A percentile compares a stretch with the other conserved stretches of the same genome.
Conservation (phyloP, 2,797 vertebrate species). For the Acanthopagrus latus region DNA sequence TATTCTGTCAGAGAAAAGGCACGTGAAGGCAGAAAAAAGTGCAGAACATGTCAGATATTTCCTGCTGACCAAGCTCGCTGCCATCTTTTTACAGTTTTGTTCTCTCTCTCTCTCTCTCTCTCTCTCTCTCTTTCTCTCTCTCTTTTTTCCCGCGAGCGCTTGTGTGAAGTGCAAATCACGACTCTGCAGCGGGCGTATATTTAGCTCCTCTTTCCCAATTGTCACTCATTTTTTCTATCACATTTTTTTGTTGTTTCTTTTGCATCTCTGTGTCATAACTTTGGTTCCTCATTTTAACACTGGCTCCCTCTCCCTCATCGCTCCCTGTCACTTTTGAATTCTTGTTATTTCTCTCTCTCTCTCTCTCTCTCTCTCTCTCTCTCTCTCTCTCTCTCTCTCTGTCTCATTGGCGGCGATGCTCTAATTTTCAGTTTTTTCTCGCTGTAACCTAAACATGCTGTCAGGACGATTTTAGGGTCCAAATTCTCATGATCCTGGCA, state of each 20-base stretch:
- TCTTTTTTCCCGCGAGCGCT: slow-evolving; percentile 19
- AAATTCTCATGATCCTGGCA: slow-evolving; percentile 9
- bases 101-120: slow-evolving; percentile 9
- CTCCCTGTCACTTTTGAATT: slow-evolving; percentile 14
- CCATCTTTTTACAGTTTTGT: slow-evolving; percentile 30
- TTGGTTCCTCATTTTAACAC: slow-evolving; percentile 25
- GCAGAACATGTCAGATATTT: slow-evolving; percentile 58
- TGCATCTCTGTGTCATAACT: slow-evolving; percentile 24
- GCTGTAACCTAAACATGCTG: slow-evolving; percentile 8
- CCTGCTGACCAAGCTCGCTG: slow-evolving; percentile 66
- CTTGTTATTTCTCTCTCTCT: slow-evolving; percentile 7
- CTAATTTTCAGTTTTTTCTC: slow-evolving; percentile 3
- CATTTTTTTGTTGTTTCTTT: slow-evolving; percentile 30
- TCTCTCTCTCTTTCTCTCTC: slow-evolving; percentile 15
- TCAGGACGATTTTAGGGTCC: slow-evolving; percentile 22
- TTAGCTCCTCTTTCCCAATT: slow-evolving; percentile 56
- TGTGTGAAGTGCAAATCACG: slow-evolving; percentile 57
- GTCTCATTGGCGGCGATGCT: slow-evolving; percentile 5
- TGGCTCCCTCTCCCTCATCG: slow-evolving; percentile 16
- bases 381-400: no score
- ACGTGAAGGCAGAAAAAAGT: slow-evolving; percentile 51
- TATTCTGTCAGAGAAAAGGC: slow-evolving; percentile 37
- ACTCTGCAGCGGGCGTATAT: slow-evolving; percentile 59
- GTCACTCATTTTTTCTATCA: slow-evolving; percentile 35
- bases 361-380: neutral